Base-by-base conservation (phyloP, 2,797 vertebrate genomes). In the Platyrinchus mystaceus region DNA sequence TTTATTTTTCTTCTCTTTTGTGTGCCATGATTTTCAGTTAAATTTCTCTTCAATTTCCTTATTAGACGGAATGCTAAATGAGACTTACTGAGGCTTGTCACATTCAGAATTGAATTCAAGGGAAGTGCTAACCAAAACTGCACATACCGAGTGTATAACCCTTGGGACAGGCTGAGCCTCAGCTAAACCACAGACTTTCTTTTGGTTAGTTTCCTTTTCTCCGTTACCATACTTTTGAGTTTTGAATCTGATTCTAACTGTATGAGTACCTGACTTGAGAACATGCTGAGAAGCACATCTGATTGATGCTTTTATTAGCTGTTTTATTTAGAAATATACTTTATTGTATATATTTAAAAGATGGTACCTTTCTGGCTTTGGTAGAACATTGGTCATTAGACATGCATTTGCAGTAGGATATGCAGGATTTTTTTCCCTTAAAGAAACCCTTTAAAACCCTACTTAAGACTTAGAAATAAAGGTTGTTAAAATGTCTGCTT, bases 171-270 rank as follows among this genome's bases (percentile, higher is more conserved):
- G 58, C 84, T 93, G 88, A 95, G 81, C 67, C 92, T 94, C 63
- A 90, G 67, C 90, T 90, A 90, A 84, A 82, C 80, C 4, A 3
- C 88, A 93, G 68, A 71, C 76, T 92, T 66, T 87, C 66, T 90
- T 95, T 93, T 93, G 86, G 86, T 95, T 95, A 95, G 81, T 94
- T 95, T 93, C 64, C 10, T 92, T 84, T 90, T 87, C 64, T 95
- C 88, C 24, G 0, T 91, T 89, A 76, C 44, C 70, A 18, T 89
- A 12, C 26, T 73, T 67, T 37, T 53, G 49, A 82, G 41, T 92
- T 93, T 79, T 89, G 84, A 86, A 63, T 76, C 63, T 92, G 55
- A 83, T 56, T 79, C 58, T 93, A 67, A 77, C 22, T 77, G 34
- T 88, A 41, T 77, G 62, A 71, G 9, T 64, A 71, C 44, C 66